Base-by-base conservation (phyloP, 2,113 vertebrate genomes). In the Mixornis gularis region DNA sequence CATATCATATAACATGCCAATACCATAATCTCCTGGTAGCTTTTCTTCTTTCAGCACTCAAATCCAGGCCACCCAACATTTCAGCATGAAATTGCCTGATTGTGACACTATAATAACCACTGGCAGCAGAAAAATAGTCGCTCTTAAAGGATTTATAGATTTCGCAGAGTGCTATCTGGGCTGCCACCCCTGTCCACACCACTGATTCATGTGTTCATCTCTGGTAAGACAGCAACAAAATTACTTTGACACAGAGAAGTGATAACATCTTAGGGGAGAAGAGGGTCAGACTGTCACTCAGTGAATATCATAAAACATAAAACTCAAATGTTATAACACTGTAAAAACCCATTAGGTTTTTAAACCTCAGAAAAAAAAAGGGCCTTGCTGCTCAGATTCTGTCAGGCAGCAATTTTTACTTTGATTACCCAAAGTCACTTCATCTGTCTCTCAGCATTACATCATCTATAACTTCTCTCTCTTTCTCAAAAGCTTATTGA, bases 121-220 rank as follows among this genome's bases (percentile, higher is more conserved):
- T 88, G 95, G 87, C 58, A 91, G 84, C 48, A 87, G 56, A 91
- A 93, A 96, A 94, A 79, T 80, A 66, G 78, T 55, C 3, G 43
- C 85, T 83, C 85, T 82, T 90, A 81, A 94, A 95, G 95, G 92
- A 97, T 96, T 96, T 95, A 96, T 87, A 93, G 89, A 93, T 97
- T 96, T 97, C 69, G 64, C 69, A 56, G 94, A 93, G 77, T 48
- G 69, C 79, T 94, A 58, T 94, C 92, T 93, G 58, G 58, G 92
- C 93, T 92, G 92, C 91, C 91, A 95, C 93, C 84, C 74, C 92
- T 95, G 73, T 76, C 95, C 93, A 94, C 92, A 96, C 94, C 95
- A 91, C 93, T 95, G 96, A 97, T 96, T 97, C 96, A 95, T 95
- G 94, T 97, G 91, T 89, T 94, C 96, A 95, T 96, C 96, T 97